These are phyloP conservation scores for Papilio helenus DNA, from an alignment of 1,140 invertebrate genomes.

Conservation along the genomic window DNA sequence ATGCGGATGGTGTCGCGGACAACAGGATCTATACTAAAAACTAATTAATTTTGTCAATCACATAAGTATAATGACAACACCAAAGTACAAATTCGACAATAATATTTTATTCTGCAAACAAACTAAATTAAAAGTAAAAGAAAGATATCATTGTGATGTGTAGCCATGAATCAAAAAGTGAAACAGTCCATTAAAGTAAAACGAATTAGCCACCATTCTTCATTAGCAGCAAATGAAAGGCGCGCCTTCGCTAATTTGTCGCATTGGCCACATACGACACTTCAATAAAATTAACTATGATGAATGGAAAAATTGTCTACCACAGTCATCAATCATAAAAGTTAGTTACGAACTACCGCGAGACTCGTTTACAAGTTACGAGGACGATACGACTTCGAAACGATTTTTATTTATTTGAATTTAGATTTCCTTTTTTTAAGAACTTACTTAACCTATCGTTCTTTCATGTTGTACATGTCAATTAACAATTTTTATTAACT, in stretches of 20 bases:
- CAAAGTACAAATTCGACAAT: neutral
- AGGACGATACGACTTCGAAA: conserved; percentile 34
- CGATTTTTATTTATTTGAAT: neutral
- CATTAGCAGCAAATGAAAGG: conserved; percentile 55
- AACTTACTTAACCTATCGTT: too few relatives aligned
- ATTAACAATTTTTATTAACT: too few relatives aligned
- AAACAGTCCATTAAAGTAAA: conserved; percentile 54
- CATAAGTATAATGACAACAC: too few relatives aligned
- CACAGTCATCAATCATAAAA: conserved; percentile 71
- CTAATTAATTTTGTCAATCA: too few relatives aligned
- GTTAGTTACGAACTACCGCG: conserved; percentile 57
- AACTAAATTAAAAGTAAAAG: neutral
- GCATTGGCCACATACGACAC: conserved; percentile 66
- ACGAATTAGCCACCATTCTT: conserved; percentile 57
- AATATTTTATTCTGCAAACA: too few relatives aligned
- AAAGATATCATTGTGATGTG: neutral
- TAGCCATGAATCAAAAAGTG: conserved; percentile 38
- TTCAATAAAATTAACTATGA: conserved; percentile 80
- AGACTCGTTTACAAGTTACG: conserved; percentile 30
- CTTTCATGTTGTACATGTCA: too few relatives aligned
- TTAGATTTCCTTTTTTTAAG: neutral
- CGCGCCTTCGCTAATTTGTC: conserved; percentile 65
- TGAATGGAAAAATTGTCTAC: conserved; percentile 77
- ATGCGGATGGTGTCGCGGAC: too few relatives aligned
- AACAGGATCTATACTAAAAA: too few relatives aligned